Percentiles rank a stretch among this genome's conserved stretches.
These are phyloP conservation scores for Rhadina sibilatrix DNA, from an alignment of 2,113 vertebrate species.

Conservation along the genomic window DNA sequence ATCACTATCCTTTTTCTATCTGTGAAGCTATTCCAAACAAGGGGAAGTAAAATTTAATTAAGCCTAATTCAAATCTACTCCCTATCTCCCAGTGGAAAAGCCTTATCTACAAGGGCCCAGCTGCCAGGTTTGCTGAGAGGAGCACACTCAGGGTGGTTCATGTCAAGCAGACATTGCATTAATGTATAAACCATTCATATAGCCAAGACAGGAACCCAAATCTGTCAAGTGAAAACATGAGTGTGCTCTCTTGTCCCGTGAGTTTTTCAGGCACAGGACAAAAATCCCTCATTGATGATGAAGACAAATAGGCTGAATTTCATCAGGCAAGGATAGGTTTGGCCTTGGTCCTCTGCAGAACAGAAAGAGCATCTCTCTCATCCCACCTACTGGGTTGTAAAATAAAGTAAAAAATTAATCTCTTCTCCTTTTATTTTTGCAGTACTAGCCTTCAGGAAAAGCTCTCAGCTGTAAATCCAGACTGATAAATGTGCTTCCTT, in stretches of 20 bases:
- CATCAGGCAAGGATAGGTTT: neutral
- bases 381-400: neutral
- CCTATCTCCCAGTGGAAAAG: neutral
- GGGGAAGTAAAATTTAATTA: constrained; percentile 26
- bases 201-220: neutral
- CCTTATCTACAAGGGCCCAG: constrained; percentile 34
- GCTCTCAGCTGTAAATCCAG: neutral
- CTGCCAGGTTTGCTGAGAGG: neutral
- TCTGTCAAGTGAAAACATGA: neutral
- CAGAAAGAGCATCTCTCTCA: neutral
- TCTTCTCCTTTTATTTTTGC: neutral
- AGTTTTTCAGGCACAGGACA: neutral
- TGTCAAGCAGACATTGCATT: neutral
- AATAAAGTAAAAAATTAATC: neutral
- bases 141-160: neutral
- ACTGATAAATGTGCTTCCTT: neutral
- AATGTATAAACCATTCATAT: neutral
- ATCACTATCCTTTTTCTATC: neutral
- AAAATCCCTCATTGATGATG: neutral
- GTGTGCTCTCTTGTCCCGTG: neutral
- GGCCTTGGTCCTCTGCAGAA: neutral
- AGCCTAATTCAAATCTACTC: constrained; percentile 1
- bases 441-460: neutral
- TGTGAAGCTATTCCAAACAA: neutral
- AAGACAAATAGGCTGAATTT: neutral